Percentiles rank a stretch among this genome's conserved stretches.
Evolutionary conservation across 2,888 invertebrate species (phyloP).

Genomic region (Callinectes sapidus): DNA sequence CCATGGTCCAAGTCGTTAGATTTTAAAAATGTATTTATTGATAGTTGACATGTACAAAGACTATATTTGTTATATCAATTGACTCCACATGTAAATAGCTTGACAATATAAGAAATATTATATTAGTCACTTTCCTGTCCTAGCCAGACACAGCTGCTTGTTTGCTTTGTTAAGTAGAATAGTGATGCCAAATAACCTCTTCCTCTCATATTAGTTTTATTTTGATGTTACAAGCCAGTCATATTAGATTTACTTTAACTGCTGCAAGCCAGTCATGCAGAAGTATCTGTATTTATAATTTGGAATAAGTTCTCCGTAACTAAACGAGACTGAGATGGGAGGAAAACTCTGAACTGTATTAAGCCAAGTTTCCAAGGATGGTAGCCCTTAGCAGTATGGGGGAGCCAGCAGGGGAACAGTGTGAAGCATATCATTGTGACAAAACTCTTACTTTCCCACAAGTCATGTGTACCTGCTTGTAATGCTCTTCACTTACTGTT

Average conservation of each 20-base stretch:
- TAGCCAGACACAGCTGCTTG: conserved; percentile 54
- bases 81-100: conserved; percentile 61
- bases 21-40: conserved; percentile 65
- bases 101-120: conserved; percentile 56
- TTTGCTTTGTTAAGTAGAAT: conserved; percentile 63
- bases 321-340: conserved; percentile 33
- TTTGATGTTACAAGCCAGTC: conserved; percentile 42
- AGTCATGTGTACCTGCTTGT: conserved; percentile 53
- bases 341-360: conserved; percentile 18
- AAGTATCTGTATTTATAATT: conserved; percentile 13
- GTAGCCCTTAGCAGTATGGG: conserved; percentile 7
- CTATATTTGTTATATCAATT: conserved; percentile 63
- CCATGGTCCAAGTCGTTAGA: conserved; percentile 65
- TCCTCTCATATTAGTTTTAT: conserved; percentile 36
- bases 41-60: conserved; percentile 69
- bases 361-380: neutral
- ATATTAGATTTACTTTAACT: conserved; percentile 43
- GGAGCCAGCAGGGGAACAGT: neutral
- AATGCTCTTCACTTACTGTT: conserved; percentile 6
- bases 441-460: conserved; percentile 20
- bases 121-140: conserved; percentile 56
- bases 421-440: neutral
- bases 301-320: neutral
- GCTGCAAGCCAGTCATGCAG: conserved; percentile 34
- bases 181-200: conserved; percentile 67